Evolutionary conservation across 2,888 invertebrate species (phyloP), one percentile per base, ranked within the genome.

Genomic region (Danaus chrysippus): DNA sequence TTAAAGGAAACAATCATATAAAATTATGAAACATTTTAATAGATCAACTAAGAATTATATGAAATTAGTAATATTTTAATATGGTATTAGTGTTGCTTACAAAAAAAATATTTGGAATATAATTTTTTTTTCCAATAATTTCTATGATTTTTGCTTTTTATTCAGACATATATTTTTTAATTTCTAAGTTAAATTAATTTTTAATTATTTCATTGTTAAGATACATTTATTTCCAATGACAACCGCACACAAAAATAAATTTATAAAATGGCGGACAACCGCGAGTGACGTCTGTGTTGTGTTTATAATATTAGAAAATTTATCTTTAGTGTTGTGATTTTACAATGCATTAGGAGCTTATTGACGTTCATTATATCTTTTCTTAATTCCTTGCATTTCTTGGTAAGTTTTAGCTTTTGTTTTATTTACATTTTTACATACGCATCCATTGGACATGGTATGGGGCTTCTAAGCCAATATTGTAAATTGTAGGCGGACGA

Each of bases 201-300:
- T 10, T 49, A 17, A 11, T 49, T 49, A 49, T 15, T 15, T 15
- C 46, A 10, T 13, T 1, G 15, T 49, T 15, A 17, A 49, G 15
- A 17, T 10, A 49, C 15, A 17, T 15, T 49, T 17, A 17, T 49
- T 49, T 49, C 11, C 1, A 41, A 23, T 44, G 60, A 62, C 61
- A 62, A 63, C 44, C 42, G 65, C 64, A 65, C 70, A 71, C 67
- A 64, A 67, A 71, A 69, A 69, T 70, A 77, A 78, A 78, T 75
- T 82, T 83, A 84, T 83, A 90, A 90, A 85, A 90, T 90, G 90
- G 90, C 87, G 84, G 88, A 87, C 66, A 68, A 69, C 72, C 73
- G 68, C 76, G 78, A 86, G 83, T 90, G 90, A 90, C 89, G 90
- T 90, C 87, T 87, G 85, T 87, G 86, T 86, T 75, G 86, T 88